A percentile compares a stretch with the other conserved stretches of the same genome.
phyloP scores from a whole-genome alignment of 2,888 invertebrate species.

The Dilophus febrilis region DNA sequence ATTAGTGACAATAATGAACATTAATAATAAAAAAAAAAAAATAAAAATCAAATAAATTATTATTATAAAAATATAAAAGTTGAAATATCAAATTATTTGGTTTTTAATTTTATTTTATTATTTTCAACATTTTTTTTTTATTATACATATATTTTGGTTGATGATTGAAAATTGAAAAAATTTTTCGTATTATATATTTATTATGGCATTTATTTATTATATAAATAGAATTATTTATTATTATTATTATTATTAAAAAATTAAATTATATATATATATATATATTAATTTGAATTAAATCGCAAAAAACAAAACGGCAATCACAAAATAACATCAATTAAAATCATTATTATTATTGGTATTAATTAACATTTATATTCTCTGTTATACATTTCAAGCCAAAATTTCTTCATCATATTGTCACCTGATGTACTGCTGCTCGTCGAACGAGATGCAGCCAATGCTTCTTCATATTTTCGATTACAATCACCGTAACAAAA shows the following conservation, averaged over 20 bases:
- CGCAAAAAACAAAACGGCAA: no score
- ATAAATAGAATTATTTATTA: neutral
- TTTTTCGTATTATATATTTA: neutral
- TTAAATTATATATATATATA: neutral
- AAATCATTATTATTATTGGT: neutral
- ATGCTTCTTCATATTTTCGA: constrained; percentile 30
- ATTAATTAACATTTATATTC: constrained; percentile 1
- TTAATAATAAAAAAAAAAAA: constrained; percentile 8
- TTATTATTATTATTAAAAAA: neutral
- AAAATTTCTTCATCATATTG: constrained; percentile 32
- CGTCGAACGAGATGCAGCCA: constrained; percentile 28
- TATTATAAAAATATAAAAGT: no score
- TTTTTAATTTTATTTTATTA: neutral
- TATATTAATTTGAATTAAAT: no score
- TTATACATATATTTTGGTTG: neutral
- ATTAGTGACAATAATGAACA: neutral
- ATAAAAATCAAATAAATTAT: no score
- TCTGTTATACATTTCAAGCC: constrained; percentile 29
- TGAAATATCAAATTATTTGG: no score
- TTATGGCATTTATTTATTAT: neutral
- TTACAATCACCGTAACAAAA: constrained; percentile 32
- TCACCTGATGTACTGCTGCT: constrained; percentile 25
- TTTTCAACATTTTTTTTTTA: neutral
- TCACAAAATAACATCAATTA: no score
- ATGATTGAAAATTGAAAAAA: neutral